Evolutionary conservation across 2,113 vertebrate genomes (phyloP), one percentile per base, ranked within the genome.

Genomic region (Ailuropoda melanoleuca): DNA sequence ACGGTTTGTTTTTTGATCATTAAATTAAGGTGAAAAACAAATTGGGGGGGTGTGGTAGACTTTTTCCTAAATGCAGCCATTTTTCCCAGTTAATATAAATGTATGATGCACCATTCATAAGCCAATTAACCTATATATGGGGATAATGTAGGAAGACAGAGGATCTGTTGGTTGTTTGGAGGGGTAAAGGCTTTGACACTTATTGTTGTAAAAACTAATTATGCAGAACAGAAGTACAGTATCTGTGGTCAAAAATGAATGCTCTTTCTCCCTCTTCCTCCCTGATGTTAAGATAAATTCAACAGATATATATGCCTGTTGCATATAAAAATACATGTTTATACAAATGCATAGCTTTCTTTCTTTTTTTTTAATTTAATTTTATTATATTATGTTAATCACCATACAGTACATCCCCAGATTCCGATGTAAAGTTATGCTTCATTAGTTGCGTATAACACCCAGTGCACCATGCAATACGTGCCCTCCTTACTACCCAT

Each of bases 1-100:
- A 56, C 88, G 50, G 23, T 83, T 29, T 91, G 55, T 62, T 77
- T 93, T 92, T 92, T 60, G 48, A 43, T 90, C 50, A 68, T 70
- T 88, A 86, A 90, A 78, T 95, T 96, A 95, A 97, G 53, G 78
- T 85, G 26, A 78, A 96, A 97, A 88, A 84, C 21, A 93, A 95
- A 77, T 48, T 62, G n/a, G 31, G 4, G 43, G 31, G 3, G 4
- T 13, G 29, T 46, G 48, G 13, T 77, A 70, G 81, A 62, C 31
- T 66, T 85, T 64, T 90, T 92, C 89, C 17, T 80, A 46, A 92
- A 56, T 75, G 6, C 91, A 94, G 23, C n/a, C 5, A 56, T 78
- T 87, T 93, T 64, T 48, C 31, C 46, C 11, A 64, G 17, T 72
- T 90, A 86, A 48, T 46, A 92, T 95, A 77, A 96, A 91, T 81